Evolutionary conservation across 1,140 invertebrate genomes (phyloP), one percentile per base, ranked within the genome.

Genomic region (Tenebrio molitor): DNA sequence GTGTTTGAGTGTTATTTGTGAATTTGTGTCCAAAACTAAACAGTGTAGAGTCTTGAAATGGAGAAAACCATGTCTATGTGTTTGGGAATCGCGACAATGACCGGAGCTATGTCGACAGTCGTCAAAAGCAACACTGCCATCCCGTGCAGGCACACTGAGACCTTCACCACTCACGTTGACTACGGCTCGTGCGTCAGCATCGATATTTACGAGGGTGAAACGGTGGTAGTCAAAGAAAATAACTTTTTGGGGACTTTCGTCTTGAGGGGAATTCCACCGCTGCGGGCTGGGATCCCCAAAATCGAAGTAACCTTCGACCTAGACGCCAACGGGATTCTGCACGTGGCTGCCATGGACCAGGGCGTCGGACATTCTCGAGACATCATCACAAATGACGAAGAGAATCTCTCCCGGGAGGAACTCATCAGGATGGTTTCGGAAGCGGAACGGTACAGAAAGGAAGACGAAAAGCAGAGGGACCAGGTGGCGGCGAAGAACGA

Each of bases 361-460:
- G 86, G 84, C 1, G 86, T 85, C 0, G 86, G 86, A 0, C 74
- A 76, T 44, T 72, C 69, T 16, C 50, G 66, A 23, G 91, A 93
- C 76, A 94, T 95, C 74, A 94, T 95, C 66, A 93, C 91, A 14
- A 95, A 95, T 78, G 93, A 95, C 80, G 93, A 94, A 78, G 91
- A 92, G 15, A 86, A 93, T 46, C 83, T 94, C 0, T 88, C 87
- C 8, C 93, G 94, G 77, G 91, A 92, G 14, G 92, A 94, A 68
- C 95, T 95, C 77, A 91, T 95, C 39, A 85, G 89, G 39, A 95
- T 96, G 91, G 89, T 92, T 5, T 88, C 88, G 14, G 89, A 90
- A 69, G 88, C 86, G 1, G 84, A 87, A 41, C 82, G 76, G 16
- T 93, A 89, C 80, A 88, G 88, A 73, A 83, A 84, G 15, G 89